phyloP scores from a whole-genome alignment of 2,113 vertebrate species.

The Pluvialis apricaria region DNA sequence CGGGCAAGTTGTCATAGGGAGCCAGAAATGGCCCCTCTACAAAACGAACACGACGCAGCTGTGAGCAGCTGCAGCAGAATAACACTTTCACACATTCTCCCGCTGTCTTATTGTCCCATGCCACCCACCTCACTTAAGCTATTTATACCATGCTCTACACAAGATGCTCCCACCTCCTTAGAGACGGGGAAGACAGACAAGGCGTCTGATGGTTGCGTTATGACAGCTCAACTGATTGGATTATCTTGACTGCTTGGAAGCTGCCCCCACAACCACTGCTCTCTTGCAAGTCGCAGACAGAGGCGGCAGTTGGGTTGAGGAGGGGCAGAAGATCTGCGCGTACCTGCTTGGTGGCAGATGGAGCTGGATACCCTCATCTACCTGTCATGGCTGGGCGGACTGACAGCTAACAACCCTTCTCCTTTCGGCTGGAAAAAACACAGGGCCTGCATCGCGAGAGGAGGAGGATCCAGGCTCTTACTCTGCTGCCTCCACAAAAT shows the following conservation, averaged over 20 bases:
- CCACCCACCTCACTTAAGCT: conserved; percentile 1
- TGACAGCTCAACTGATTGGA: background rate
- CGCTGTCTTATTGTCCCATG: background rate
- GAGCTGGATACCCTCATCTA: background rate
- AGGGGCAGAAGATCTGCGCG: background rate
- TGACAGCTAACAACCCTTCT: background rate
- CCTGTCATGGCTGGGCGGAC: background rate
- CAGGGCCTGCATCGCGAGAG: rapidly evolving
- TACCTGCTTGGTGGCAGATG: background rate
- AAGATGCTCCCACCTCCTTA: background rate
- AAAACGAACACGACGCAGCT: background rate
- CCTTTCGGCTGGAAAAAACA: background rate
- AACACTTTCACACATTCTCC: background rate
- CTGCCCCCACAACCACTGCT: background rate
- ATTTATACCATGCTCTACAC: background rate
- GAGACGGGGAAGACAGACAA: background rate
- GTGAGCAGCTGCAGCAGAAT: background rate
- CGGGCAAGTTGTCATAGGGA: background rate
- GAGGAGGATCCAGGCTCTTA: background rate
- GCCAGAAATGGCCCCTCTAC: background rate
- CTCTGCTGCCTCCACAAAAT: background rate
- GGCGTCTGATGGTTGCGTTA: background rate
- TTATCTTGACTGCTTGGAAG: background rate
- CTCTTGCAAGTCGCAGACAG: background rate
- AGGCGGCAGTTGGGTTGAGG: background rate